Conservation (phyloP, 1,140 invertebrate species). For the Drosophila rufa region DNA sequence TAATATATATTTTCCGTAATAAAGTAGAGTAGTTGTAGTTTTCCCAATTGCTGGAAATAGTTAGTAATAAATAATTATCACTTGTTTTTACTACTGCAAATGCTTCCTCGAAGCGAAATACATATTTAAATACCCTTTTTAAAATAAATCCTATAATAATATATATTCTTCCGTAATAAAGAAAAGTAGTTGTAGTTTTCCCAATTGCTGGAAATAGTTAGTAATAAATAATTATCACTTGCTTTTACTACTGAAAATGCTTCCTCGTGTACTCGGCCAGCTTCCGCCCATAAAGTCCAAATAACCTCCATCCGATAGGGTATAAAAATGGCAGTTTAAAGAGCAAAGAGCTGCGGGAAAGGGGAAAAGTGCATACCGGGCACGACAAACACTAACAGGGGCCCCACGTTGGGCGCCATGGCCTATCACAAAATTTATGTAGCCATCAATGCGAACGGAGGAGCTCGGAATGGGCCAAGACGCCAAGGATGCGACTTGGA, state of each 20-base stretch:
- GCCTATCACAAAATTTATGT: slow-evolving; percentile 61
- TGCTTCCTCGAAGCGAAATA: too few species aligned
- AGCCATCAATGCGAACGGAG: slow-evolving; percentile 49
- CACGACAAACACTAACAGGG: slow-evolving; percentile 26
- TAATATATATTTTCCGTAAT: background rate
- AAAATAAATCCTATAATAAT: background rate
- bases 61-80: background rate
- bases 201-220: background rate
- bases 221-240: background rate
- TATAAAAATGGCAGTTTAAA: slow-evolving; percentile 27
- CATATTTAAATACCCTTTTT: slow-evolving; percentile 13
- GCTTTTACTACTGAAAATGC: background rate
- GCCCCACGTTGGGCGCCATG: slow-evolving; percentile 40
- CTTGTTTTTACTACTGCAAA: too few species aligned
- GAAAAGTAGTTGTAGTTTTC: background rate
- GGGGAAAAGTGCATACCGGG: slow-evolving; percentile 12
- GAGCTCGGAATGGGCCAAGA: slow-evolving; percentile 14
- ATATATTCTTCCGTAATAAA: background rate
- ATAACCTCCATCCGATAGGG: background rate
- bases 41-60: background rate
- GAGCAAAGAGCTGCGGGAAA: background rate
- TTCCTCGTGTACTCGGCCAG: too few species aligned
- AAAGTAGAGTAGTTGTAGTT: background rate
- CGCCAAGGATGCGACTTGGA: slow-evolving; percentile 11
- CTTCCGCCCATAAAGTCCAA: background rate